Conservation (phyloP, 1,140 invertebrate species). For the Drosophila cardini region DNA sequence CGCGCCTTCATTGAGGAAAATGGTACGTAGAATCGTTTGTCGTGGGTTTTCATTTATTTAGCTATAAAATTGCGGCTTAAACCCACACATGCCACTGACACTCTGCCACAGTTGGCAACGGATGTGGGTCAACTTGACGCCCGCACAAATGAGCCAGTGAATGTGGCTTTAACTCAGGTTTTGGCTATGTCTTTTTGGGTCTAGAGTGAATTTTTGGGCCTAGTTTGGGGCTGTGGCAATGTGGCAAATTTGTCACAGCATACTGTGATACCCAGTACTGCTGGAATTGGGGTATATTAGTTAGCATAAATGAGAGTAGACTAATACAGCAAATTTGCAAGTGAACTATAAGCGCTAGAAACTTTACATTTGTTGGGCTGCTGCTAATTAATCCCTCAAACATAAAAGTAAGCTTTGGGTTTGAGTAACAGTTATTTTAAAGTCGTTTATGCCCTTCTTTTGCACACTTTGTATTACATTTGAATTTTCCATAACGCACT, state of each 20-base stretch:
- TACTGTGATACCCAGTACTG: too few relatives aligned
- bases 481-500: constrained; percentile 54
- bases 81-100: constrained; percentile 61
- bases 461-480: neutral
- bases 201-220: constrained; percentile 15
- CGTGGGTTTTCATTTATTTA: constrained; percentile 58
- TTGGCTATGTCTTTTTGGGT: too few relatives aligned
- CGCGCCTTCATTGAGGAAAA: constrained; percentile 83
- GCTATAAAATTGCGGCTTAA: constrained; percentile 62
- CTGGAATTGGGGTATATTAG: too few relatives aligned
- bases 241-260: constrained; percentile 70
- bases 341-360: too few relatives aligned
- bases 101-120: constrained; percentile 43
- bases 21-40: constrained; percentile 65
- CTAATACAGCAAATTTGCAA: too few relatives aligned
- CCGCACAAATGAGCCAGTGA: constrained; percentile 52
- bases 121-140: constrained; percentile 79
- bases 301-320: too few relatives aligned
- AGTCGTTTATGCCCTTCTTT: too few relatives aligned
- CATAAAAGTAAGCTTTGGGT: too few relatives aligned
- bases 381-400: too few relatives aligned
- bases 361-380: too few relatives aligned
- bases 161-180: neutral
- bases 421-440: too few relatives aligned
- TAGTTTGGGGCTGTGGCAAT: constrained; percentile 16